Evolutionary conservation across 1,140 invertebrate species (phyloP).

Genomic region (Sipha flava): DNA sequence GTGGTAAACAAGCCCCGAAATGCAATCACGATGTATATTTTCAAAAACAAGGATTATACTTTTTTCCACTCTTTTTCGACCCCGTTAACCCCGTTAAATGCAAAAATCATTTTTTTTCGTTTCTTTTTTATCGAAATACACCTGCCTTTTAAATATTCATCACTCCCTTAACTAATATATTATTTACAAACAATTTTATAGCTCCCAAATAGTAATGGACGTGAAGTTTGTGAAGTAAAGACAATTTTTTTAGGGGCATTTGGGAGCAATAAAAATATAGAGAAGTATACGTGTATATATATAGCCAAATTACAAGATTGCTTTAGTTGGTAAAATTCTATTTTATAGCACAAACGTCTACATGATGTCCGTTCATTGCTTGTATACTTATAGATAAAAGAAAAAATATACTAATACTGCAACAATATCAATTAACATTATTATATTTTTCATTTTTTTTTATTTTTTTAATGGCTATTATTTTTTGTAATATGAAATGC

Average conservation of each 20-base stretch:
- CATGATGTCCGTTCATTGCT: background rate
- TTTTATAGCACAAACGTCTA: background rate
- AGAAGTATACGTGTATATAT: background rate
- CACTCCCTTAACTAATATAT: background rate
- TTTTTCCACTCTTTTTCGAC: background rate
- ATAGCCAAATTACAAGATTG: background rate
- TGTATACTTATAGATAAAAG: background rate
- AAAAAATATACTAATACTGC: background rate
- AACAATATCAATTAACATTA: background rate
- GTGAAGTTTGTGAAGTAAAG: background rate
- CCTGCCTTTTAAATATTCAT: slow-evolving; percentile 25
- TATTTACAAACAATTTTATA: slow-evolving; percentile 31
- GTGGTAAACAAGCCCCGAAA: background rate
- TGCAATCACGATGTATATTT: background rate
- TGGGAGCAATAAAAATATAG: slow-evolving; percentile 28
- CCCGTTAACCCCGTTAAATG: background rate
- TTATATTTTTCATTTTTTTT: background rate
- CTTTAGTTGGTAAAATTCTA: background rate
- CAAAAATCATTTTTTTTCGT: background rate
- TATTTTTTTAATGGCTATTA: background rate
- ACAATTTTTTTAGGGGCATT: background rate
- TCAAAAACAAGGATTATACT: background rate
- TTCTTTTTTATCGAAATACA: slow-evolving; percentile 23
- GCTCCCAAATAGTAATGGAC: slow-evolving; percentile 19
- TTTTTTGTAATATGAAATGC: background rate